phyloP scores from a whole-genome alignment of 2,797 vertebrate genomes.

The Neosilurus mollespiculum region DNA sequence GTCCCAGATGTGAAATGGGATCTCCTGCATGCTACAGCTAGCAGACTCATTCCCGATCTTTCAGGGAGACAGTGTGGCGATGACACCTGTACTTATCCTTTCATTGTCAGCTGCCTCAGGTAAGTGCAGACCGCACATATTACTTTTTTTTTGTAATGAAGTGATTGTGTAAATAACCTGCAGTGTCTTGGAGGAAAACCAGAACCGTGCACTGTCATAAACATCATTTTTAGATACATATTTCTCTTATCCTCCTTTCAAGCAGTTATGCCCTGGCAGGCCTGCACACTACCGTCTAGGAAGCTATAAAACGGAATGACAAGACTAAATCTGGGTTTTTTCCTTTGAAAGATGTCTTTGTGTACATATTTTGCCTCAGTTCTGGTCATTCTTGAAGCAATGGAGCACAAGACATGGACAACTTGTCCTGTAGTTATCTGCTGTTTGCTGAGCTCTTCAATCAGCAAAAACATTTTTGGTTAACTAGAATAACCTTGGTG shows the following conservation, averaged over 20 bases:
- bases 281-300: conserved; percentile 20
- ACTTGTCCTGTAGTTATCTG: background rate
- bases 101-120: conserved; percentile 8
- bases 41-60: conserved; percentile 21
- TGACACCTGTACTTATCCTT: conserved; percentile 44
- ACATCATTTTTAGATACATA: conserved; percentile 34
- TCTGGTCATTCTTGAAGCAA: background rate
- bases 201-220: conserved; percentile 21
- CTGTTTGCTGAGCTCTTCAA: background rate
- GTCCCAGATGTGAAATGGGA: background rate
- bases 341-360: conserved; percentile 10
- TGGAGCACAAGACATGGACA: background rate
- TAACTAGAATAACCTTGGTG: background rate
- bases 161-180: conserved; percentile 28
- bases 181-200: conserved; percentile 35
- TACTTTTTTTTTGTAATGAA: conserved; percentile 43
- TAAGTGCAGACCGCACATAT: conserved; percentile 21
- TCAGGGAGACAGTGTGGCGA: conserved; percentile 23
- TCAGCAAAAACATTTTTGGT: background rate
- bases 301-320: conserved; percentile 22
- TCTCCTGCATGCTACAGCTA: conserved; percentile 26
- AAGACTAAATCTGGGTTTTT: conserved; percentile 19
- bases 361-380: background rate
- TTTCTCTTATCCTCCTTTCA: conserved; percentile 19
- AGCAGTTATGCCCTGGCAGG: conserved; percentile 36